Conservation (phyloP, 2,888 invertebrate genomes). For the Trissonchulus sp. region DNA sequence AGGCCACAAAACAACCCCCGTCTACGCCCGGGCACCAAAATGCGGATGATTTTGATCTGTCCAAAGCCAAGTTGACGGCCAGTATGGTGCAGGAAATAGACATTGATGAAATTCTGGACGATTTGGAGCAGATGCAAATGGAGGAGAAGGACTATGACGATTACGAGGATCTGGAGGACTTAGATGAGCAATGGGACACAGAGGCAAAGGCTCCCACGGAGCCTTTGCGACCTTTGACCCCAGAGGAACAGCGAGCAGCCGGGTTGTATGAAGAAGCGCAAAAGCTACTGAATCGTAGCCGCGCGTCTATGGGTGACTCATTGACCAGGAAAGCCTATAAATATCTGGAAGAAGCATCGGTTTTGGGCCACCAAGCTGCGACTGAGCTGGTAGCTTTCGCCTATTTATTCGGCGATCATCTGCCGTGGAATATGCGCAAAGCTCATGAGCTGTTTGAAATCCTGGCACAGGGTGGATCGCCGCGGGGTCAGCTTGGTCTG, state of each 20-base stretch:
- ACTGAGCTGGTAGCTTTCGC: conserved; percentile 81
- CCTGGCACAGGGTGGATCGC: conserved; percentile 68
- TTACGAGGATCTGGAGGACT: no score
- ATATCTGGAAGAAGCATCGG: conserved; percentile 70
- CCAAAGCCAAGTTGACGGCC: neutral
- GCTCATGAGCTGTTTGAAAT: conserved; percentile 71
- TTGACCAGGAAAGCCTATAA: conserved; percentile 70
- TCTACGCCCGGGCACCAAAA: neutral
- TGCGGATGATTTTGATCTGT: neutral
- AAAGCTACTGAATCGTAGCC: neutral
- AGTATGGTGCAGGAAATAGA: neutral
- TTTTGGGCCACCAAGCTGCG: conserved; percentile 71
- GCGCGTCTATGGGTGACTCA: no score
- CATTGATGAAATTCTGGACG: neutral
- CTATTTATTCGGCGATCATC: conserved; percentile 72
- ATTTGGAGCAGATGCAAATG: no score
- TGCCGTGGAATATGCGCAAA: conserved; percentile 68
- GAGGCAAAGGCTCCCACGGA: no score
- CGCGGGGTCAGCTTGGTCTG: conserved; percentile 73
- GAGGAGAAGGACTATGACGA: no score
- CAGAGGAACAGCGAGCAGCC: no score
- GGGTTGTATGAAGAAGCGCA: no score
- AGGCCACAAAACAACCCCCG: neutral
- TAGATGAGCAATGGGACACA: no score
- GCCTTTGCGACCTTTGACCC: no score